Base-by-base conservation (phyloP, 2,797 vertebrate species). In the Anableps anableps region DNA sequence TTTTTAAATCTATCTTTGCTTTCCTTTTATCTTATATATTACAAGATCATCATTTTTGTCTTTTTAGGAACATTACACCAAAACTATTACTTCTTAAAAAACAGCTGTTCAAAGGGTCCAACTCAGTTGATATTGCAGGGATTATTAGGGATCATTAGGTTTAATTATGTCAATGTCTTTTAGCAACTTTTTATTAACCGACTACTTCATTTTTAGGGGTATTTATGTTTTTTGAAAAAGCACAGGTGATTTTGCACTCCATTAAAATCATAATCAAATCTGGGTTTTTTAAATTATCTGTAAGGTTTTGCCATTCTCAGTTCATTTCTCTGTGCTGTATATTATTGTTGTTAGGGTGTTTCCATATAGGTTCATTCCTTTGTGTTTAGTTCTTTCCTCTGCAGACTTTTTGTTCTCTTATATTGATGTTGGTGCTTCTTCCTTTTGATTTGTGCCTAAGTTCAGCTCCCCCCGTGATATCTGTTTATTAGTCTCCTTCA, bases 1-100 rank as follows among this genome's bases (percentile, higher is more conserved):
- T 2, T 58, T 64, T 76, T 77, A 48, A 11, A 78, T 64, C 26
- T 14, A 4, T 41, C 26, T 78, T 80, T 43, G 43, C 53, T 29
- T n/a, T 62, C 64, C 0, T 72, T 62, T 43, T 3, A 21, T 21
- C 11, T 70, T 43, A 8, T n/a, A 17, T 45, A 45, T 29, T 45
- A 71, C 41, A 45, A 71, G 41, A 45, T 45, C 26, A 71, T 71
- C 2, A 45, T 71, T 45, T 43, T 16, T n/a, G 2, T n/a, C 26
- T 45, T 71, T n/a, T 45, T 29, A 29, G 26, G 14, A 45, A 45
- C 23, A 45, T 68, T 68, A 26, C 10, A 14, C 4, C 21, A 68
- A 41, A 38, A 38, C 3, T 23, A 38, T 66, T 10, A 10, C 8
- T 66, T 3, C 34, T 38, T 21, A 4, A 11, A 19, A 66, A 68